Evolutionary conservation across 2,888 invertebrate genomes (phyloP).

Genomic region (Sepiola atlantica): DNA sequence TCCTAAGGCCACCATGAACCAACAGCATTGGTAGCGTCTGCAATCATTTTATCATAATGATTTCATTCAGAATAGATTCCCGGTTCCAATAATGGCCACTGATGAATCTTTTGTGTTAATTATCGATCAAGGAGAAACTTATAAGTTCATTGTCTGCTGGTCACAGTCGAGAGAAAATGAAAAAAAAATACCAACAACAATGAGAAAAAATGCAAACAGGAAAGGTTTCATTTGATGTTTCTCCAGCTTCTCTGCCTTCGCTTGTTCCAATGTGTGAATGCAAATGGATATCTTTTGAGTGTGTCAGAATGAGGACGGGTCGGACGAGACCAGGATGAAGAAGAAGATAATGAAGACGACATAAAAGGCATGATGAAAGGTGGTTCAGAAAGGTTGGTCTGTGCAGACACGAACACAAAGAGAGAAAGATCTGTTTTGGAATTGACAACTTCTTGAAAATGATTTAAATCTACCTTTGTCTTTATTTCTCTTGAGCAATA

Average conservation of each 20-base stretch:
- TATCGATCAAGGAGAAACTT: not conserved
- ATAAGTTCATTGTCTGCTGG: not conserved
- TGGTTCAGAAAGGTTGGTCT: too few relatives aligned
- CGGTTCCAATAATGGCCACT: not conserved
- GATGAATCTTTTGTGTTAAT: conserved; percentile 32
- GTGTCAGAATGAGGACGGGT: not conserved
- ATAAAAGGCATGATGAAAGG: too few relatives aligned
- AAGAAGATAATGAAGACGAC: not conserved
- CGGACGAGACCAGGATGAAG: not conserved
- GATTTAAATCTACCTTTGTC: too few relatives aligned
- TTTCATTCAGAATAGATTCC: not conserved
- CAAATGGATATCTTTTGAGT: not conserved
- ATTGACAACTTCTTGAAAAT: too few relatives aligned
- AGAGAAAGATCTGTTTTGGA: too few relatives aligned
- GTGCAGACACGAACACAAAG: too few relatives aligned
- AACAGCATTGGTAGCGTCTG: not conserved
- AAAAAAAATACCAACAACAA: not conserved
- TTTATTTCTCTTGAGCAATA: too few relatives aligned
- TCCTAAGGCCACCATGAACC: not conserved
- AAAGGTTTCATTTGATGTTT: not conserved
- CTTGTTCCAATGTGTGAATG: not conserved
- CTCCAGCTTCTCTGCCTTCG: too few relatives aligned
- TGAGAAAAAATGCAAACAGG: not conserved
- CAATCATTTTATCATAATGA: not conserved
- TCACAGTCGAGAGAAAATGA: not conserved